A percentile compares a stretch with the other conserved stretches of the same genome.
phyloP scores from a whole-genome alignment of 1,140 invertebrate species.

The Euschistus heros region DNA sequence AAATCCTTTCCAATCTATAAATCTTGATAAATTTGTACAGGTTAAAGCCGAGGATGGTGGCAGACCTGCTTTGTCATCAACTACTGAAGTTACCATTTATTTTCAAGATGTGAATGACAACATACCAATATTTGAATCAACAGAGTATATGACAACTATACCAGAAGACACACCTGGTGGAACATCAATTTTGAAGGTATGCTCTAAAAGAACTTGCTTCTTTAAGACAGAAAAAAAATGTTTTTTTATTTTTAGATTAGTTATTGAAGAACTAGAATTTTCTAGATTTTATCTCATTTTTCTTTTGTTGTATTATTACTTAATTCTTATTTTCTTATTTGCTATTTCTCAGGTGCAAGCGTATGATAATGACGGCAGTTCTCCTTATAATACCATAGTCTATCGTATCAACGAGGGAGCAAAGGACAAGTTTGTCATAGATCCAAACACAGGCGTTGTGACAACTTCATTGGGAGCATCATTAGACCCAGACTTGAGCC shows the following conservation, averaged over 20 bases:
- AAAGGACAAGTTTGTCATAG: constrained; percentile 84
- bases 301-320: too few species aligned
- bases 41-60: constrained; percentile 72
- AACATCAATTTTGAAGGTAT: constrained; percentile 63
- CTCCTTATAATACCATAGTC: constrained; percentile 74
- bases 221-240: neutral
- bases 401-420: constrained; percentile 81
- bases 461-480: constrained; percentile 74
- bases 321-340: neutral
- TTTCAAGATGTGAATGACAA: constrained; percentile 83
- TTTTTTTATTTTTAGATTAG: too few species aligned
- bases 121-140: constrained; percentile 64
- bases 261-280: too few species aligned
- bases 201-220: neutral
- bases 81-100: constrained; percentile 66
- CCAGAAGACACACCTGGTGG: constrained; percentile 71
- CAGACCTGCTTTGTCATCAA: constrained; percentile 57
- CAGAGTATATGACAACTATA: constrained; percentile 61
- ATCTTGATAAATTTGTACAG: constrained; percentile 38
- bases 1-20: neutral
- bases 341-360: constrained; percentile 51
- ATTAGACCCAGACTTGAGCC: constrained; percentile 78
- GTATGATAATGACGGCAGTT: constrained; percentile 70
- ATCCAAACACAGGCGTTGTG: constrained; percentile 68
- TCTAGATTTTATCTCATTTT: too few species aligned